Evolutionary conservation across 2,113 vertebrate species (phyloP).

Genomic region (Rhodinocichla rosea): DNA sequence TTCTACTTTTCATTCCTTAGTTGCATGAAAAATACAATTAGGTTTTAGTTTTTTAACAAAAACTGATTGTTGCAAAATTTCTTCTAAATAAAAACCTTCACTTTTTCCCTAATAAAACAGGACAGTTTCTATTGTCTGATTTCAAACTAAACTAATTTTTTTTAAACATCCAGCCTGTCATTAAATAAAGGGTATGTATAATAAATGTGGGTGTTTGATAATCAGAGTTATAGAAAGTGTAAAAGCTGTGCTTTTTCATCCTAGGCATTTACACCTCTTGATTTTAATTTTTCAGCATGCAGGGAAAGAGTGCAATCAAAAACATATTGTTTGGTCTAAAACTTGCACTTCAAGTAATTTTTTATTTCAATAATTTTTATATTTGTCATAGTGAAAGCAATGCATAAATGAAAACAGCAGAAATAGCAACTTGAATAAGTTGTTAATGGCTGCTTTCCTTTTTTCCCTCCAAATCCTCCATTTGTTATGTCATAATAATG

Average conservation of each 20-base stretch:
- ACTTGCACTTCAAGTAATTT: not conserved
- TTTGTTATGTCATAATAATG: conserved; percentile 25
- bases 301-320: not conserved
- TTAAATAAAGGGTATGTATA: conserved; percentile 12
- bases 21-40: not conserved
- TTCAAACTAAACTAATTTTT: conserved; percentile 16
- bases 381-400: not conserved
- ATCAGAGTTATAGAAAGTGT: conserved; percentile 18
- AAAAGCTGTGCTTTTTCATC: conserved; percentile 30
- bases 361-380: not conserved
- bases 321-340: not conserved
- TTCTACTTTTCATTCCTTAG: not conserved
- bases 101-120: not conserved
- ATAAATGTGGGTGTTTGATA: not conserved
- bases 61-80: not conserved
- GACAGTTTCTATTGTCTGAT: not conserved
- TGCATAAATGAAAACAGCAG: not conserved
- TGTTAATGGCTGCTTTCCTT: not conserved
- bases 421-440: not conserved
- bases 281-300: not conserved
- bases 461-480: not conserved
- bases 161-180: not conserved
- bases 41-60: not conserved
- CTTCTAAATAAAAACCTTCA: not conserved
- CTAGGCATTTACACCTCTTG: not conserved